Conservation (phyloP, 2,797 vertebrate species). For the Lycodopsis pacificus region DNA sequence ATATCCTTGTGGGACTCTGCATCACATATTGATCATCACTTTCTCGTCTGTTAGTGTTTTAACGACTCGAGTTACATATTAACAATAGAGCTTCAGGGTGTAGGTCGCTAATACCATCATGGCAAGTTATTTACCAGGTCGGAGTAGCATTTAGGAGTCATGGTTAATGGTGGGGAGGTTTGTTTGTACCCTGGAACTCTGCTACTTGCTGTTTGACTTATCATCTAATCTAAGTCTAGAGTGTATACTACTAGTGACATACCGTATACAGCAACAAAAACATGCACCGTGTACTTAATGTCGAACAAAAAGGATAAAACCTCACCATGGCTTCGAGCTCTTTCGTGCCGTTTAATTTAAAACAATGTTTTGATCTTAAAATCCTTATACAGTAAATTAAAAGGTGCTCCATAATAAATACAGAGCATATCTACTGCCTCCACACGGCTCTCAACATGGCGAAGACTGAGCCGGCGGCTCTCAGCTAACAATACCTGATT, state of each 20-base stretch:
- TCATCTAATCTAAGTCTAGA: slow-evolving; percentile 6
- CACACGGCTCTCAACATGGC: not conserved
- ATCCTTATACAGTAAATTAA: not conserved
- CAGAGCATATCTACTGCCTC: not conserved
- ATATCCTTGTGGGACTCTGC: slow-evolving; percentile 29
- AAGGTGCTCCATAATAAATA: not conserved
- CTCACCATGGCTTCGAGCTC: not conserved
- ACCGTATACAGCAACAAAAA: not conserved
- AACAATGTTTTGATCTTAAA: not conserved
- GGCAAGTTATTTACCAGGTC: not conserved
- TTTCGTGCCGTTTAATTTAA: not conserved
- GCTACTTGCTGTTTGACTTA: slow-evolving; percentile 1
- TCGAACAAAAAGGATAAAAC: not conserved
- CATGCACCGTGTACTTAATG: not conserved
- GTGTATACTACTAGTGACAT: not conserved
- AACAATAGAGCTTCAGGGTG: slow-evolving; percentile 28
- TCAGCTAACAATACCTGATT: not conserved
- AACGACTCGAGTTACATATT: slow-evolving; percentile 22
- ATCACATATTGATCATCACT: slow-evolving; percentile 47
- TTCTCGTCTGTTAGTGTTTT: slow-evolving; percentile 37
- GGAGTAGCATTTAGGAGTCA: slow-evolving; percentile 5
- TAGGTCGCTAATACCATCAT: slow-evolving; percentile 2
- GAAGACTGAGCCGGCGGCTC: not conserved
- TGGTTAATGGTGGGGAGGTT: not conserved
- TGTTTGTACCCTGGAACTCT: not conserved